Conservation (phyloP, 53 echinoderm and acorn worm species). For the Paelopatides confundens region DNA sequence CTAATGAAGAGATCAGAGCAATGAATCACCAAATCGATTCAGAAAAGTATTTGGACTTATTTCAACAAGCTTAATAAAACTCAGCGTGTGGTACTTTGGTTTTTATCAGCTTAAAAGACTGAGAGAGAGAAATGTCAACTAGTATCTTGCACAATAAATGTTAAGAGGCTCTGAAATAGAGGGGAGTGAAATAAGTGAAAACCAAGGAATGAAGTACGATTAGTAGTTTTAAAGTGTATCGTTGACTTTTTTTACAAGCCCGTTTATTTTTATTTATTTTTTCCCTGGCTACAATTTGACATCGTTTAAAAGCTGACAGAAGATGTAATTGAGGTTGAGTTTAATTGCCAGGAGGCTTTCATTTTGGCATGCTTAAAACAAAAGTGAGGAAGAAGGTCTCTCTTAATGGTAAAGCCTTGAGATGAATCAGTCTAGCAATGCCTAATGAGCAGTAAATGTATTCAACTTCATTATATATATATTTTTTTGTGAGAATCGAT, state of each 20-base stretch:
- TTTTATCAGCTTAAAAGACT: background rate
- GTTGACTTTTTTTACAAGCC: constrained; percentile 27
- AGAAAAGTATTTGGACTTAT: constrained; percentile 80
- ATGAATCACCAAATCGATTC: constrained; percentile 77
- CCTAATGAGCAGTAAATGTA: background rate
- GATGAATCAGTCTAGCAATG: constrained; percentile 18
- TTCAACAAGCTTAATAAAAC: constrained; percentile 52
- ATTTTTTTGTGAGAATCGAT: too few relatives aligned
- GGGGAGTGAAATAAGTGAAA: background rate
- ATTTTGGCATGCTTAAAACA: background rate
- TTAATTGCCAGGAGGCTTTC: background rate
- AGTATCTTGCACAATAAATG: background rate
- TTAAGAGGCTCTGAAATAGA: background rate
- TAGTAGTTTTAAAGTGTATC: constrained; percentile 23
- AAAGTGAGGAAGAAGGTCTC: constrained; percentile 31
- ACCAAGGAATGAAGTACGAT: background rate
- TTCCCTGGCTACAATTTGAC: background rate
- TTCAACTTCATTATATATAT: too few relatives aligned
- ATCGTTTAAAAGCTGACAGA: constrained; percentile 21
- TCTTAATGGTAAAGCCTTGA: constrained; percentile 20
- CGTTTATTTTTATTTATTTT: background rate
- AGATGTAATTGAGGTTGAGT: constrained; percentile 43
- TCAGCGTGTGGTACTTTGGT: background rate
- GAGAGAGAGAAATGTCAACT: constrained; percentile 36
- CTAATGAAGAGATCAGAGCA: constrained; percentile 64